Base-by-base conservation (phyloP, 1,140 invertebrate species). In the Subanguina moxae region DNA sequence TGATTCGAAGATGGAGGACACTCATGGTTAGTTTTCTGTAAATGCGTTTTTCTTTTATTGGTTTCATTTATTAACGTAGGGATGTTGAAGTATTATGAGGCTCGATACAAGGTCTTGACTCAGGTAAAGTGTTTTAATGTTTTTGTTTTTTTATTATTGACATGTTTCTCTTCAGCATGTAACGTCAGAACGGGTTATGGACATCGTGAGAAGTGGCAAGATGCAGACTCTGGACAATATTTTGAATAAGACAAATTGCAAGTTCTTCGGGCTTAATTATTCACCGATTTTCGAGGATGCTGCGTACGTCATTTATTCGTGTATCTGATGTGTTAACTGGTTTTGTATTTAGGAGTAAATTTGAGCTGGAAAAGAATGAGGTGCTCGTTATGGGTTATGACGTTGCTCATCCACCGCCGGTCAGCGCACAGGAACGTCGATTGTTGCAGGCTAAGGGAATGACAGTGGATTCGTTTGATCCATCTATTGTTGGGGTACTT, bases 331-430 rank as follows among this genome's bases (percentile, higher is more conserved):
- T n/a, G n/a, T n/a, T n/a, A n/a, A n/a, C n/a, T n/a, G n/a, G n/a
- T n/a, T n/a, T n/a, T n/a, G n/a, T n/a, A n/a, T n/a, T n/a, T n/a
- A n/a, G n/a, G n/a, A n/a, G n/a, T n/a, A 25, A 75, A 7, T 75
- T 28, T 17, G 58, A 38, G 21, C 30, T 70, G 46, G 23, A 75
- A 8, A 17, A 75, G 13, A 74, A 68, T 52, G 30, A 67, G 7
- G 63, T 75, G 15, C 57, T 70, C 23, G 63, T 70, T 9, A 68
- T 70, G 9, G 68, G 68, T 8, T 70, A 69, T 19, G 68, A 70
- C 57, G 68, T 70, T 11, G 72, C 68, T 17, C 68, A 70, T 27
- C 68, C 68, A 19, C 17, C 63, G 15, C 65, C 65, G 48, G 11
- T 68, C 9, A 19, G 11, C 28, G 13, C 71, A 19, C 19, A 59